phyloP scores from a whole-genome alignment of 2,113 vertebrate species.

The Cephalopterus ornatus region DNA sequence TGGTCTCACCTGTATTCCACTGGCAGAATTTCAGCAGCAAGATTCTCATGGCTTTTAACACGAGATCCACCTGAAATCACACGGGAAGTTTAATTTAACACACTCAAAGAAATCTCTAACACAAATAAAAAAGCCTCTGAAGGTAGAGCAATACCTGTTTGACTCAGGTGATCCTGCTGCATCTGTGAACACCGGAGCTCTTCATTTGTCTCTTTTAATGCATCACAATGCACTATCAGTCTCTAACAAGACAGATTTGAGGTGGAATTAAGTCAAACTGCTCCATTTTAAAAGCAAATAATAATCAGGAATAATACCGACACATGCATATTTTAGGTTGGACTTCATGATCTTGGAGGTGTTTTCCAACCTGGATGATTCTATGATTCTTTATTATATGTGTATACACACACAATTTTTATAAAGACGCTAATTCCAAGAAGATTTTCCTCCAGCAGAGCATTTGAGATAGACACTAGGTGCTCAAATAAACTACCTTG shows the following conservation, averaged over 20 bases:
- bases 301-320: not conserved
- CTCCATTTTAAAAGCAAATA: not conserved
- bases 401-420: not conserved
- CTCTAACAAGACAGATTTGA: slow-evolving; percentile 72
- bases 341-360: not conserved
- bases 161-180: slow-evolving; percentile 88
- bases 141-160: slow-evolving; percentile 78
- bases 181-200: slow-evolving; percentile 91
- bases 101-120: not conserved
- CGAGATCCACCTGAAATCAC: slow-evolving; percentile 74
- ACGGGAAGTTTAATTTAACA: not conserved
- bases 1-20: slow-evolving; percentile 87
- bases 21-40: slow-evolving; percentile 93
- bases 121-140: not conserved
- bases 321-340: not conserved
- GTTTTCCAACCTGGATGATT: not conserved
- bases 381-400: accelerated
- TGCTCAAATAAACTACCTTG: not conserved
- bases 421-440: not conserved
- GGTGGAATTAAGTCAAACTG: not conserved
- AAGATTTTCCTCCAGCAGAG: not conserved
- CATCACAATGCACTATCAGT: slow-evolving; percentile 89
- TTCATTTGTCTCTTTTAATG: slow-evolving; percentile 92
- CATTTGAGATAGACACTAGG: not conserved
- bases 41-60: slow-evolving; percentile 83